Conservation (phyloP, 2,888 invertebrate genomes). For the Nymphalis c-album region DNA sequence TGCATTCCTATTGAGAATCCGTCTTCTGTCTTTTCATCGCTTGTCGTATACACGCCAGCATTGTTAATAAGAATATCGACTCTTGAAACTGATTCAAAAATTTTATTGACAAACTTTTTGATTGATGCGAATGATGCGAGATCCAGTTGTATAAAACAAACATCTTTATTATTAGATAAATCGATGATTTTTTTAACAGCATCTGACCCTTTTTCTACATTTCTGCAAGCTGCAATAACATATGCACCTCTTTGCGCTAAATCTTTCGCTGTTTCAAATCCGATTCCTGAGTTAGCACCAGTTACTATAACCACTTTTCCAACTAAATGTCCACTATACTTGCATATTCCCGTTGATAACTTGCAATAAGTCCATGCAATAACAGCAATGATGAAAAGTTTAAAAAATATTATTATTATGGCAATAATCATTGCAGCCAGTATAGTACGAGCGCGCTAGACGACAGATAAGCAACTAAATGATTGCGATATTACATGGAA, state of each 20-base stretch:
- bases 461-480: too few species aligned
- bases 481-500: too few species aligned
- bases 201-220: conserved; percentile 83
- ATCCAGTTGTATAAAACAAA: conserved; percentile 66
- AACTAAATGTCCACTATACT: conserved; percentile 51
- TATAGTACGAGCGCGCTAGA: too few species aligned
- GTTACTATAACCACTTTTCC: conserved; percentile 91
- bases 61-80: conserved; percentile 83
- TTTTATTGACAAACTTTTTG: conserved; percentile 80
- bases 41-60: conserved; percentile 71
- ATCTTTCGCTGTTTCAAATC: conserved; percentile 86
- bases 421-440: not conserved
- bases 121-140: conserved; percentile 76
- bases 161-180: conserved; percentile 46
- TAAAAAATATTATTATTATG: conserved; percentile 22
- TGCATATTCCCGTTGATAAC: conserved; percentile 36
- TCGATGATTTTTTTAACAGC: conserved; percentile 54
- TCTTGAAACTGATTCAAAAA: conserved; percentile 66
- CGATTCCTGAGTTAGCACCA: conserved; percentile 90
- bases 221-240: conserved; percentile 90
- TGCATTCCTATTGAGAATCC: conserved; percentile 83
- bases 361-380: conserved; percentile 31
- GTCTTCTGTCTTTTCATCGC: conserved; percentile 76
- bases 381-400: conserved; percentile 15
- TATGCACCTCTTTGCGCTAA: conserved; percentile 86